Conservation (phyloP, 2,113 vertebrate species). For the Azemiops feae region DNA sequence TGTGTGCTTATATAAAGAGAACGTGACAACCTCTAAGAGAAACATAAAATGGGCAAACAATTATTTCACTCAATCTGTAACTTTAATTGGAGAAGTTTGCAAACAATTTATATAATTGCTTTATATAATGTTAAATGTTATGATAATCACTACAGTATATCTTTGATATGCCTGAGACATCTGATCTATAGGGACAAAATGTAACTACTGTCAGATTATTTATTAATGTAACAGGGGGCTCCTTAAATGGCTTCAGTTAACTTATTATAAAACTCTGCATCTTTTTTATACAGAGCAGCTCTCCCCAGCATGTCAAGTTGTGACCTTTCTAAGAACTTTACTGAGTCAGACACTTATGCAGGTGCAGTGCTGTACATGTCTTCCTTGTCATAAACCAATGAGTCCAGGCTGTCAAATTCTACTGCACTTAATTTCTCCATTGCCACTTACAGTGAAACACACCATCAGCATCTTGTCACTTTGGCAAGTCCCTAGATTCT, state of each 20-base stretch:
- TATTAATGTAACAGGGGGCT: background rate
- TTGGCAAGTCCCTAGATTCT: conserved; percentile 23
- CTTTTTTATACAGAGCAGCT: background rate
- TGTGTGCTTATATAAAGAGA: background rate
- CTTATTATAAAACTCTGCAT: background rate
- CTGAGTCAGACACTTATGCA: conserved; percentile 7
- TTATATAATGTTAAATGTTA: background rate
- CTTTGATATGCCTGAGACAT: background rate
- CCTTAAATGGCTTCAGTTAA: background rate
- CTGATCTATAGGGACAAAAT: background rate
- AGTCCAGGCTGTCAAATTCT: conserved; percentile 27
- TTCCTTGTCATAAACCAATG: background rate
- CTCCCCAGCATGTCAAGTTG: background rate
- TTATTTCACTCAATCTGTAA: background rate
- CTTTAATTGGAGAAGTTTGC: background rate
- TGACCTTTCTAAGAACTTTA: background rate
- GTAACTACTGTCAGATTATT: background rate
- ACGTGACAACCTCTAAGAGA: background rate
- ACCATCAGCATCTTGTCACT: conserved; percentile 14
- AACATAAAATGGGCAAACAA: background rate
- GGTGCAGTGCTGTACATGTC: conserved; percentile 14
- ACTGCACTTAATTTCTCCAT: conserved; percentile 28
- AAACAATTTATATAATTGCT: background rate
- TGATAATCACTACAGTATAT: background rate
- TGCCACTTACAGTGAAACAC: conserved; percentile 13